Evolutionary conservation across 2,888 invertebrate genomes (phyloP).

Genomic region (Mythimna ferrago): DNA sequence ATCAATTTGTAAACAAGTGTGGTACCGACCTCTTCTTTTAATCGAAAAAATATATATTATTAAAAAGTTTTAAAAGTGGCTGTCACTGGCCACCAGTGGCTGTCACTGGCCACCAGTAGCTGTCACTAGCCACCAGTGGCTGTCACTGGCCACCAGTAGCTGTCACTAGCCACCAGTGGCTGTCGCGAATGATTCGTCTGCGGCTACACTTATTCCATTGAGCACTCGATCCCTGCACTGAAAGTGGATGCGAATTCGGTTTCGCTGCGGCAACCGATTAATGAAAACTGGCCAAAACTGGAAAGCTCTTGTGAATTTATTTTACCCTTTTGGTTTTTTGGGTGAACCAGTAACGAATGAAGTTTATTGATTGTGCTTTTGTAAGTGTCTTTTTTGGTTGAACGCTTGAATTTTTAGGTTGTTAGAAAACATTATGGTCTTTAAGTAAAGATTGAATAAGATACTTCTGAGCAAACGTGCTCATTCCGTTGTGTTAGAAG

Average conservation of each 20-base stretch:
- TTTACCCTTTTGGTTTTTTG: slow-evolving; percentile 1
- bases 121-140: no score
- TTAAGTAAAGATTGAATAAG: not conserved
- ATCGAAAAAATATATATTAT: not conserved
- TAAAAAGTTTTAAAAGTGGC: not conserved
- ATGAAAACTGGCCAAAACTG: slow-evolving; percentile 40
- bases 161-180: not conserved
- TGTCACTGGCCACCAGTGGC: not conserved
- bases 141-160: not conserved
- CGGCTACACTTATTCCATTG: not conserved
- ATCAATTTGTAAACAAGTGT: no score
- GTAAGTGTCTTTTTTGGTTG: not conserved
- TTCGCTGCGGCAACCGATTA: slow-evolving; percentile 41
- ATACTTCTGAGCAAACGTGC: not conserved
- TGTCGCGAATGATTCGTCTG: not conserved
- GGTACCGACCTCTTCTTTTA: no score
- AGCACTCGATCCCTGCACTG: slow-evolving; percentile 6
- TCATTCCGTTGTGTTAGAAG: no score
- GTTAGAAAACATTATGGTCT: not conserved
- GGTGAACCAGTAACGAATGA: slow-evolving; percentile 9
- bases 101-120: no score
- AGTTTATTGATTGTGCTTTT: slow-evolving; percentile 9
- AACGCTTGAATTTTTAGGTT: not conserved
- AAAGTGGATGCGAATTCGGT: slow-evolving; percentile 6
- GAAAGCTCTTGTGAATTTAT: slow-evolving; percentile 23